Percentiles rank a stretch among this genome's conserved stretches.
These are phyloP conservation scores for Helogale parvula DNA, from an alignment of 2,113 vertebrate genomes.

Conservation along the genomic window DNA sequence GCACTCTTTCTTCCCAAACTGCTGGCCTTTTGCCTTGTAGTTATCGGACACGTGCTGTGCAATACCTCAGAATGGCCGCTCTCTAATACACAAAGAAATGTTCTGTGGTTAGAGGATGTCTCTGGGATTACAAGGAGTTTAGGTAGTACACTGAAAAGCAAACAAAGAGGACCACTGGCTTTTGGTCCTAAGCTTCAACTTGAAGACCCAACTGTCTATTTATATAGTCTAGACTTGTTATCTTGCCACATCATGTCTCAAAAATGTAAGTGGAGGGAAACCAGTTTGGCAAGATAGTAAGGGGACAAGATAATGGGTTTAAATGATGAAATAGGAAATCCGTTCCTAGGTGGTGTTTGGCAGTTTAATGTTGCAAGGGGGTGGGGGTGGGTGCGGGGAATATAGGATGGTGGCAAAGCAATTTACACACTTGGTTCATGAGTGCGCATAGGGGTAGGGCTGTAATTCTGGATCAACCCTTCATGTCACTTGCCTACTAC, in stretches of 20 bases:
- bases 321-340: constrained; percentile 79
- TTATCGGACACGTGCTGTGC: background rate
- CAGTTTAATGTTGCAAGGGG: constrained; percentile 67
- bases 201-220: constrained; percentile 55
- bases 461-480: background rate
- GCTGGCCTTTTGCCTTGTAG: background rate
- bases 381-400: constrained; percentile 45
- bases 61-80: background rate
- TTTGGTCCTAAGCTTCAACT: constrained; percentile 25
- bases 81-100: background rate
- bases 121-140: background rate
- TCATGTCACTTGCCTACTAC: background rate
- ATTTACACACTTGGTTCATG: background rate
- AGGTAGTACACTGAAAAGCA: background rate
- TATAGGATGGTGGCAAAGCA: background rate
- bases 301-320: constrained; percentile 75
- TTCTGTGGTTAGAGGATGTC: background rate
- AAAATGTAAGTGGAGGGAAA: constrained; percentile 67
- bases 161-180: background rate
- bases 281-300: constrained; percentile 76
- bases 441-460: background rate
- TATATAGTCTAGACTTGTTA: constrained; percentile 71
- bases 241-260: constrained; percentile 56
- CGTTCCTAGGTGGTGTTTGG: constrained; percentile 76
- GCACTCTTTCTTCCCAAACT: background rate